Evolutionary conservation across 2,888 invertebrate genomes (phyloP).

Genomic region (Ceramica pisi): DNA sequence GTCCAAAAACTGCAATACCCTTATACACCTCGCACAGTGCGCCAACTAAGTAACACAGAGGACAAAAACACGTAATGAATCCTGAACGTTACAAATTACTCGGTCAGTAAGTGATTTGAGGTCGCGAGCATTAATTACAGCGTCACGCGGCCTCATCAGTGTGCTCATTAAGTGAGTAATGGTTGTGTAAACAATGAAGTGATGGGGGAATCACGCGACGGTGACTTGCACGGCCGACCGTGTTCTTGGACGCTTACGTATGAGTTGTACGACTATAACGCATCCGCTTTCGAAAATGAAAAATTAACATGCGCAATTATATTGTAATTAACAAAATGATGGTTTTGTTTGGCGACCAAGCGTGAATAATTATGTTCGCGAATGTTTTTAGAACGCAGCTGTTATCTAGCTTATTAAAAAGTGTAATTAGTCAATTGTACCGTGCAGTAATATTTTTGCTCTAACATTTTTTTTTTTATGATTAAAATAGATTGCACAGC

Average conservation of each 20-base stretch:
- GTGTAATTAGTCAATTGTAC: conserved; percentile 14
- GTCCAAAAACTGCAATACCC: background rate
- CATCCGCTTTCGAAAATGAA: conserved; percentile 77
- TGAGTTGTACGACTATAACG: conserved; percentile 45
- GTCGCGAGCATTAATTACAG: conserved; percentile 81
- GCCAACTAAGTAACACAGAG: conserved; percentile 5
- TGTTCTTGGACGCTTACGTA: conserved; percentile 70
- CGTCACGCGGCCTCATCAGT: conserved; percentile 80
- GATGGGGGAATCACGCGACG: conserved; percentile 85
- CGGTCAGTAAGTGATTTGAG: conserved; percentile 55
- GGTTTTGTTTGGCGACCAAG: conserved; percentile 33
- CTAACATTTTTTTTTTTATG: conserved; percentile 10
- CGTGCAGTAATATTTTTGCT: background rate
- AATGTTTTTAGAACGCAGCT: conserved; percentile 16
- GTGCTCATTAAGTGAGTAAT: conserved; percentile 85
- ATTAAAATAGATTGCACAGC: conserved; percentile 1
- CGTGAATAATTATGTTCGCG: conserved; percentile 34
- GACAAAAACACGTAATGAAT: conserved; percentile 52
- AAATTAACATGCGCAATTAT: conserved; percentile 77
- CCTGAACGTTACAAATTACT: conserved; percentile 54
- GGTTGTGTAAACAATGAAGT: conserved; percentile 82
- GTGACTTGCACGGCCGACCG: conserved; percentile 78
- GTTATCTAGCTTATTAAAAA: conserved; percentile 2
- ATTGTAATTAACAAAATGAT: conserved; percentile 63
- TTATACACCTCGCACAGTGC: conserved; percentile 22